phyloP scores from a whole-genome alignment of 2,888 invertebrate genomes.

The Acleris holmiana region DNA sequence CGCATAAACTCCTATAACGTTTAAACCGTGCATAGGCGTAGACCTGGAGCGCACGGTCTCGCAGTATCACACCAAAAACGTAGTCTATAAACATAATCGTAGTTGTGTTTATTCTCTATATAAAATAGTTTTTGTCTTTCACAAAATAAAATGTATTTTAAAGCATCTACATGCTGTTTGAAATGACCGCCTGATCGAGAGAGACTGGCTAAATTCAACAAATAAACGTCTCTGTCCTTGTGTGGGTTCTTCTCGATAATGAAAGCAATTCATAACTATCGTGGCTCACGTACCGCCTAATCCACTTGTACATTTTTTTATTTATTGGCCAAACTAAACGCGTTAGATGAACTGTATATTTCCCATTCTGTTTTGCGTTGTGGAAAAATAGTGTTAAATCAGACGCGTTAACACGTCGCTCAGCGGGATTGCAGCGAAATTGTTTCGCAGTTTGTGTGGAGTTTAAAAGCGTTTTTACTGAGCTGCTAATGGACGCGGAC shows the following conservation, averaged over 20 bases:
- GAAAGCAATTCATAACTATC: background rate
- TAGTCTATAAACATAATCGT: no score
- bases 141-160: no score
- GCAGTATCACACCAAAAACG: no score
- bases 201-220: no score
- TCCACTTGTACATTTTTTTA: slow-evolving; percentile 6
- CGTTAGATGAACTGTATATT: slow-evolving; percentile 12
- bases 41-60: background rate
- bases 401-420: slow-evolving; percentile 68
- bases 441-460: slow-evolving; percentile 66
- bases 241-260: background rate
- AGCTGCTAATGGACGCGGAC: slow-evolving; percentile 67
- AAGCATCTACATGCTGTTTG: no score
- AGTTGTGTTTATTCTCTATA: no score
- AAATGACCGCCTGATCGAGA: no score
- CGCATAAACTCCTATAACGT: slow-evolving; percentile 71
- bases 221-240: no score
- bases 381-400: slow-evolving; percentile 56
- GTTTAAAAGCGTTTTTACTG: slow-evolving; percentile 61
- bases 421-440: slow-evolving; percentile 65
- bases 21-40: slow-evolving; percentile 47
- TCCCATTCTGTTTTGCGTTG: slow-evolving; percentile 18
- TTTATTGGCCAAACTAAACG: slow-evolving; percentile 20
- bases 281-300: background rate
- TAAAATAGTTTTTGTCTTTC: no score